phyloP scores from a whole-genome alignment of 2,888 invertebrate genomes.

The Sialis lutaria region DNA sequence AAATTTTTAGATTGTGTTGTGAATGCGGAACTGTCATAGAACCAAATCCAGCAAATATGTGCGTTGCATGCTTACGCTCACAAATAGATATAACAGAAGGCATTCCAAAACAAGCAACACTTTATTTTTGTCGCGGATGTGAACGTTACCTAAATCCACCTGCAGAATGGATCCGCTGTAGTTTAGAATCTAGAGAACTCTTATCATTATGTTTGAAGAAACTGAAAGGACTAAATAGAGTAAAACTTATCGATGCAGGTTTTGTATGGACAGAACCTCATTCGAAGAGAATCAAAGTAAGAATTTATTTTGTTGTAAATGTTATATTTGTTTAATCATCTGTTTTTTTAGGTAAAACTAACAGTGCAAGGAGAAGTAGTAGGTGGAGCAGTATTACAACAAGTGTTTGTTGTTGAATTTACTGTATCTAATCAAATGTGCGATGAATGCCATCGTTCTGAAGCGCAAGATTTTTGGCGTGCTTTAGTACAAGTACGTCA shows the following conservation, averaged over 20 bases:
- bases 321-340: background rate
- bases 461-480: constrained; percentile 97
- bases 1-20: constrained; percentile 60
- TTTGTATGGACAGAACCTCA: constrained; percentile 99
- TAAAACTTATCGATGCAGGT: constrained; percentile 86
- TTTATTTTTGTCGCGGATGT: constrained; percentile 85
- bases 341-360: constrained; percentile 47
- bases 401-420: constrained; percentile 91
- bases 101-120: constrained; percentile 81
- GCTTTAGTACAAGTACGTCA: constrained; percentile 81
- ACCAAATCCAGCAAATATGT: constrained; percentile 96
- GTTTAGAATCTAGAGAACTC: constrained; percentile 82
- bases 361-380: constrained; percentile 92
- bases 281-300: constrained; percentile 87
- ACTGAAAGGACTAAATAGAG: constrained; percentile 72
- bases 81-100: constrained; percentile 91
- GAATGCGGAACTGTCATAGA: constrained; percentile 84
- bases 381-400: constrained; percentile 80
- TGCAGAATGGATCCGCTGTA: constrained; percentile 66
- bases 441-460: constrained; percentile 87
- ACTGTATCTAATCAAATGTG: constrained; percentile 89
- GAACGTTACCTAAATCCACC: constrained; percentile 92
- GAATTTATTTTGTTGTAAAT: constrained; percentile 1
- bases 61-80: constrained; percentile 80
- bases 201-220: constrained; percentile 82